Conservation (phyloP, 1,140 invertebrate genomes). For the Drosophila insularis region DNA sequence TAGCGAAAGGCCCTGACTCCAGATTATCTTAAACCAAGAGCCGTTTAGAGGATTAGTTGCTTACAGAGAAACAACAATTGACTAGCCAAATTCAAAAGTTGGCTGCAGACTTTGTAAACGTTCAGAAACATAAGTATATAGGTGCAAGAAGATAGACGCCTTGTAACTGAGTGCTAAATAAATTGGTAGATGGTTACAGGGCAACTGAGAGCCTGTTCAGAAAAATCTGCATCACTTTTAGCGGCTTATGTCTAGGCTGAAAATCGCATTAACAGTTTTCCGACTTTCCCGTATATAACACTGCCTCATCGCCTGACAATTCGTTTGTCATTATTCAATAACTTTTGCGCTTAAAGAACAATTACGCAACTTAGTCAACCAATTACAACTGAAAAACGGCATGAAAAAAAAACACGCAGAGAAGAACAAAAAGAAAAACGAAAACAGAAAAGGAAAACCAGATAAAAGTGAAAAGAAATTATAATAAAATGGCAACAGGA, state of each 20-base stretch:
- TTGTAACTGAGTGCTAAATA: too few relatives aligned
- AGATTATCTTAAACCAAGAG: too few relatives aligned
- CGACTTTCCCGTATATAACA: too few relatives aligned
- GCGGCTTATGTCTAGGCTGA: constrained; percentile 25
- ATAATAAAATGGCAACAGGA: constrained; percentile 43
- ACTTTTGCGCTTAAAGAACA: constrained; percentile 66
- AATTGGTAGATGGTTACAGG: too few relatives aligned
- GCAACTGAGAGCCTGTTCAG: background rate
- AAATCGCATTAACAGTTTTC: constrained; percentile 39
- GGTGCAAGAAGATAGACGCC: too few relatives aligned
- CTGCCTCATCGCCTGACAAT: constrained; percentile 22
- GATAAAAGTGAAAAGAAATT: constrained; percentile 58
- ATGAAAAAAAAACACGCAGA: constrained; percentile 11
- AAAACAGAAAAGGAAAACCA: constrained; percentile 10
- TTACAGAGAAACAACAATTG: too few relatives aligned
- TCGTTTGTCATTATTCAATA: constrained; percentile 64
- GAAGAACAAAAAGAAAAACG: constrained; percentile 16
- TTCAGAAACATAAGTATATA: too few relatives aligned
- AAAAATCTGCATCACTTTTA: constrained; percentile 15
- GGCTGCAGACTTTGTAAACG: too few relatives aligned
- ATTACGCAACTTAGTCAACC: constrained; percentile 72
- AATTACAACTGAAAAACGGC: constrained; percentile 59
- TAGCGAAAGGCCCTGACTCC: too few relatives aligned
- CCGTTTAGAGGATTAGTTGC: too few relatives aligned
- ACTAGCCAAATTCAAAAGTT: too few relatives aligned